Evolutionary conservation across 2,888 invertebrate species (phyloP).

Genomic region (Synanthedon vespiformis): DNA sequence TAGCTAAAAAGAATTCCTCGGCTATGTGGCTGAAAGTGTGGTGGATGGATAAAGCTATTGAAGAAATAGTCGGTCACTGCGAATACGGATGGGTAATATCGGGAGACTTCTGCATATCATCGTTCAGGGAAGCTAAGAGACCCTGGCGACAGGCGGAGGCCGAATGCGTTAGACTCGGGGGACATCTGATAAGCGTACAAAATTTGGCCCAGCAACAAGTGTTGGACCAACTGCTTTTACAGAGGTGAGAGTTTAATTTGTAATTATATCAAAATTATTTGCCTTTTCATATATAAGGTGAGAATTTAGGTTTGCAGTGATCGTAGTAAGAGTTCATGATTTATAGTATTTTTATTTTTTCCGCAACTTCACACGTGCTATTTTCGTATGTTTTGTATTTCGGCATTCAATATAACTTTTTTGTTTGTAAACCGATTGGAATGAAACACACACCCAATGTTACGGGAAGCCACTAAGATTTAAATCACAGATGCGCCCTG

Average conservation of each 20-base stretch:
- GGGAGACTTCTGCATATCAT: conserved; percentile 75
- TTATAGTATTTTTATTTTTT: too few relatives aligned
- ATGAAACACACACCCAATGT: too few relatives aligned
- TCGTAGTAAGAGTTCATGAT: too few relatives aligned
- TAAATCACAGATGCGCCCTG: too few relatives aligned
- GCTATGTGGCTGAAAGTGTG: conserved; percentile 71
- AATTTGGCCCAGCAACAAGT: conserved; percentile 74
- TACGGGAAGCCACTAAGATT: too few relatives aligned
- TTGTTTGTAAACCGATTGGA: too few relatives aligned
- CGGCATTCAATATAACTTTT: too few relatives aligned
- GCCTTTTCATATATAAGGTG: not conserved
- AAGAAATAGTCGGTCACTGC: conserved; percentile 74
- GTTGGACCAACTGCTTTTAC: conserved; percentile 73
- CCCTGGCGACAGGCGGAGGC: conserved; percentile 78
- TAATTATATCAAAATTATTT: not conserved
- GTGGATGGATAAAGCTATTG: conserved; percentile 74
- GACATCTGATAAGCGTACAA: conserved; percentile 76
- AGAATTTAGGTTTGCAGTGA: too few relatives aligned
- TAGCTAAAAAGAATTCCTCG: conserved; percentile 44
- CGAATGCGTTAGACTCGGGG: conserved; percentile 73
- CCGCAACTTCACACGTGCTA: too few relatives aligned
- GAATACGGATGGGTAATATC: conserved; percentile 79
- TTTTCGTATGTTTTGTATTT: too few relatives aligned
- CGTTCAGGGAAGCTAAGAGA: conserved; percentile 67
- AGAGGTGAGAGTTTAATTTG: conserved; percentile 68